Evolutionary conservation across 2,888 invertebrate genomes (phyloP).

Genomic region (Agonopterix arenella): DNA sequence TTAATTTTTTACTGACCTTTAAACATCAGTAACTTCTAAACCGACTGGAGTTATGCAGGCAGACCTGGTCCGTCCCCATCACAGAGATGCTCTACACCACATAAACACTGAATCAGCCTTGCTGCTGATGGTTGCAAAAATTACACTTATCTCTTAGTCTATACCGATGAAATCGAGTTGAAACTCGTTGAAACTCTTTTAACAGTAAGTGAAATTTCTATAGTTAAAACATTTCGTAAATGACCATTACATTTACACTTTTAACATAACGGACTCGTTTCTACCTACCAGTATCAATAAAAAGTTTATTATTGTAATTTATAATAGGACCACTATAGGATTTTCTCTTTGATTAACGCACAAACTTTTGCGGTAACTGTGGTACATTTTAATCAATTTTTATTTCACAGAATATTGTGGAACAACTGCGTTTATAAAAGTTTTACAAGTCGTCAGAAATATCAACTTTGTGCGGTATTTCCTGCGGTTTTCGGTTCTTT

Average conservation of each 20-base stretch:
- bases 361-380: constrained; percentile 5
- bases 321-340: neutral
- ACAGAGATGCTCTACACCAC: no score
- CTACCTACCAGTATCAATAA: neutral
- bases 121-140: no score
- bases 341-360: constrained; percentile 5
- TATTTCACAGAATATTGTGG: neutral
- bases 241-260: neutral
- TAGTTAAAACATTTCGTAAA: constrained; percentile 1
- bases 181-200: constrained; percentile 1
- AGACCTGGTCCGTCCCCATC: no score
- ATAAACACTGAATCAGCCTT: no score
- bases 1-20: no score
- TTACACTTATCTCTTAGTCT: no score
- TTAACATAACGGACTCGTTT: neutral
- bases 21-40: no score
- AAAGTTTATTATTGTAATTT: neutral
- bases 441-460: neutral
- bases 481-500: no score
- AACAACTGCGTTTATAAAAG: no score
- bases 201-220: constrained; percentile 14
- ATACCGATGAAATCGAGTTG: neutral
- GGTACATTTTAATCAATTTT: constrained; percentile 1
- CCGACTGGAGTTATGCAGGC: no score
- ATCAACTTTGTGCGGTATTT: no score